A percentile compares a stretch with the other conserved stretches of the same genome.
phyloP scores from a whole-genome alignment of 2,888 invertebrate species.

The Frankliniella intonsa region DNA sequence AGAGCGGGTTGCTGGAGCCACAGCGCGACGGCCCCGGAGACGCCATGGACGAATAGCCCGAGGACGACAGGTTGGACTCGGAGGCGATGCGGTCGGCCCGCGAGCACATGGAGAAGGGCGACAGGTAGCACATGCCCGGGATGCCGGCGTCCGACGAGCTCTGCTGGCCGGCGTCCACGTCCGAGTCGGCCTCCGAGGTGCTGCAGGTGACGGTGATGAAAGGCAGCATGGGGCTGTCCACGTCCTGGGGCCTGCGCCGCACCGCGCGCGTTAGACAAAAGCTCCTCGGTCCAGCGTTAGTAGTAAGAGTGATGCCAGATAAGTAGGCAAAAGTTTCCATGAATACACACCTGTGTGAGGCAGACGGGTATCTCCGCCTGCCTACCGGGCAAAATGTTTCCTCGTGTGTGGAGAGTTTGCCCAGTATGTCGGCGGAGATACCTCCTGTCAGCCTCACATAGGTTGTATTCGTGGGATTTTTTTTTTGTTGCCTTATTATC shows the following conservation, averaged over 20 bases:
- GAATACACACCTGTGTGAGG: too few relatives aligned
- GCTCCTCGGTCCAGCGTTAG: too few relatives aligned
- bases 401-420: too few relatives aligned
- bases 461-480: too few relatives aligned
- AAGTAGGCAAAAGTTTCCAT: too few relatives aligned
- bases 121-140: constrained; percentile 65
- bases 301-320: too few relatives aligned
- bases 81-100: constrained; percentile 71
- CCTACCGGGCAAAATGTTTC: too few relatives aligned
- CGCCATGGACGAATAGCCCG: constrained; percentile 81
- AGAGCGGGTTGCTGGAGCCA: constrained; percentile 74
- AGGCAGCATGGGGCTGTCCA: constrained; percentile 47
- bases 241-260: neutral
- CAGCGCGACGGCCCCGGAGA: constrained; percentile 78
- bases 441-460: too few relatives aligned
- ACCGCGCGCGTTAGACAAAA: neutral
- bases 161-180: constrained; percentile 57
- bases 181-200: constrained; percentile 70
- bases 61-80: constrained; percentile 77
- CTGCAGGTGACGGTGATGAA: constrained; percentile 71
- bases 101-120: constrained; percentile 70
- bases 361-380: too few relatives aligned
- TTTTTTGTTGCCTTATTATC: too few relatives aligned
- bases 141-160: constrained; percentile 46
- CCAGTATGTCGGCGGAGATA: too few relatives aligned